These are phyloP conservation scores for Coleophora flavipennella DNA, from an alignment of 2,888 invertebrate genomes.

Conservation along the genomic window DNA sequence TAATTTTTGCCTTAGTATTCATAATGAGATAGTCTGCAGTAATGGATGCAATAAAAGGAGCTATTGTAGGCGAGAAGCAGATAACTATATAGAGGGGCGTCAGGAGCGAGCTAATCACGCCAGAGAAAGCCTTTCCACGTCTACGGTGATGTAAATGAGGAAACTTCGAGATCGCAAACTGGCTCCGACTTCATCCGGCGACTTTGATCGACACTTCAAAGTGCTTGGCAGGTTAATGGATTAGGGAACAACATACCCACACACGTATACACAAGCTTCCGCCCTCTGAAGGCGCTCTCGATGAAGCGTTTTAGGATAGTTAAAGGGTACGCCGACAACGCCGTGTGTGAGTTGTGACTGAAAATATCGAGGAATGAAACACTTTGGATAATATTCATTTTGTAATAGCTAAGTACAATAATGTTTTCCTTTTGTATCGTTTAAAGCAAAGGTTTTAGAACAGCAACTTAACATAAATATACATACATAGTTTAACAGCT, in stretches of 20 bases:
- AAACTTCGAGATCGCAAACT: conserved; percentile 57
- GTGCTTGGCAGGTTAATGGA: conserved; percentile 18
- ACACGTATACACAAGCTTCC: not conserved
- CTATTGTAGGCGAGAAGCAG: conserved; percentile 36
- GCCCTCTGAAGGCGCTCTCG: not conserved
- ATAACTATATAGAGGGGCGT: conserved; percentile 25
- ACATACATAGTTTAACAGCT: too few relatives aligned
- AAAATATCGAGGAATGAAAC: not conserved
- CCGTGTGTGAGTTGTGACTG: not conserved
- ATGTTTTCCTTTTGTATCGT: too few relatives aligned
- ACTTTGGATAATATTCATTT: not conserved
- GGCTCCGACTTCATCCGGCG: conserved; percentile 47
- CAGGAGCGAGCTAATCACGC: conserved; percentile 40
- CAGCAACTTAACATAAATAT: too few relatives aligned
- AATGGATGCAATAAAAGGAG: conserved; percentile 26
- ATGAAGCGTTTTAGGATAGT: not conserved
- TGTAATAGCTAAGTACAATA: not conserved
- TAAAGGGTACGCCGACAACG: not conserved
- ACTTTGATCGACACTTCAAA: conserved; percentile 61
- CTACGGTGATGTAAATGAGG: conserved; percentile 62
- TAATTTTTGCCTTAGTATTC: not conserved
- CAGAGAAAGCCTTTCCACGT: conserved; percentile 49
- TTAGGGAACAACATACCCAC: conserved; percentile 8
- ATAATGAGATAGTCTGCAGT: conserved; percentile 8
- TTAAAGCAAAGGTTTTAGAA: too few relatives aligned